Conservation (phyloP, 2,888 invertebrate species). For the Limnephilus auricula region DNA sequence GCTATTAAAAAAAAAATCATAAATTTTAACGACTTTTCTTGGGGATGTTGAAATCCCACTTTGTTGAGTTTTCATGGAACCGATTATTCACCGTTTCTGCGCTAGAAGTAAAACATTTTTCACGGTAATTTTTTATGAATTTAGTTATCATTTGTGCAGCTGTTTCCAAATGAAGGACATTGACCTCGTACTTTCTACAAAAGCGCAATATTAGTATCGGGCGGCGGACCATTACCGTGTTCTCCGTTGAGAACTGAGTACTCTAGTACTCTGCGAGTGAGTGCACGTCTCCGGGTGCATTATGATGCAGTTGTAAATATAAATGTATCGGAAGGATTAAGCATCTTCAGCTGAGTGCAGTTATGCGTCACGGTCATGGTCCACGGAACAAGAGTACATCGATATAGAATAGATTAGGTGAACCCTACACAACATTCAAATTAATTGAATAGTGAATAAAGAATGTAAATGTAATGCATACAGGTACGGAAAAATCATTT, state of each 20-base stretch:
- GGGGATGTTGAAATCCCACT: too few relatives aligned
- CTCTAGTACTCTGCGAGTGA: too few relatives aligned
- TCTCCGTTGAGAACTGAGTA: too few relatives aligned
- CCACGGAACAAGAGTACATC: background rate
- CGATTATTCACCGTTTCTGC: too few relatives aligned
- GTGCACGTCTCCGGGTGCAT: background rate
- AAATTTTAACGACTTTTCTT: too few relatives aligned
- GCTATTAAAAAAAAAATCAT: too few relatives aligned
- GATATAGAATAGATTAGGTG: background rate
- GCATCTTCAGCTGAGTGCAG: background rate
- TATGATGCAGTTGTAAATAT: background rate
- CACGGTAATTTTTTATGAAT: background rate
- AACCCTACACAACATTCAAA: background rate
- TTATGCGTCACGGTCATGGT: background rate
- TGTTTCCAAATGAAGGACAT: background rate
- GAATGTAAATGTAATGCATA: too few relatives aligned
- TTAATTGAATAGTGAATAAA: too few relatives aligned
- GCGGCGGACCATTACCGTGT: too few relatives aligned
- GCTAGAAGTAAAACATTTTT: background rate
- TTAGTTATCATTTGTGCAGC: background rate
- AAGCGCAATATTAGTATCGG: background rate
- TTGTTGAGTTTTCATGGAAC: too few relatives aligned
- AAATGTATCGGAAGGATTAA: background rate
- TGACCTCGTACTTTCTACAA: background rate
- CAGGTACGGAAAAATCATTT: too few relatives aligned